A percentile compares a stretch with the other conserved stretches of the same genome.
These are phyloP conservation scores for Cheilosia vernalis DNA, from an alignment of 2,888 invertebrate genomes.

Conservation along the genomic window DNA sequence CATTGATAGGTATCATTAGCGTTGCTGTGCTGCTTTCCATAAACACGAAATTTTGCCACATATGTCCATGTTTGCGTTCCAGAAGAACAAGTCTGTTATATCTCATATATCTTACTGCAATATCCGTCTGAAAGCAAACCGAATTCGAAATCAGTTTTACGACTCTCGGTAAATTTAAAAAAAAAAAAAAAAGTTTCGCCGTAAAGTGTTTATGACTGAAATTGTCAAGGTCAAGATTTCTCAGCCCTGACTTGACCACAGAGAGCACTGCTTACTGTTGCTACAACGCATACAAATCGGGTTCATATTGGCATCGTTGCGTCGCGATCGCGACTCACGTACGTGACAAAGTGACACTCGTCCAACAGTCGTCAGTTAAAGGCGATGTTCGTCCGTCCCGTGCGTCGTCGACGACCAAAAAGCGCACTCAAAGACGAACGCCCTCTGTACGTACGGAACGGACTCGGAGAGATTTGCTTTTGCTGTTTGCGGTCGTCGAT, in stretches of 20 bases:
- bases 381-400: conserved; percentile 9
- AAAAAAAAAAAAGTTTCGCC: conserved; percentile 30
- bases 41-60: conserved; percentile 1
- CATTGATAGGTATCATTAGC: conserved; percentile 55
- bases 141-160: conserved; percentile 31
- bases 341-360: conserved; percentile 58
- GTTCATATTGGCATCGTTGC: conserved; percentile 18
- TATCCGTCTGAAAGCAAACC: not conserved
- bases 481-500: conserved; percentile 63
- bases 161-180: conserved; percentile 37
- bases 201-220: conserved; percentile 51
- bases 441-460: conserved; percentile 38
- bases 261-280: conserved; percentile 4
- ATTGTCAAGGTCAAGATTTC: conserved; percentile 74
- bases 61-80: conserved; percentile 12
- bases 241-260: conserved; percentile 46
- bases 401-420: conserved; percentile 18
- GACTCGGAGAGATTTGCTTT: conserved; percentile 47
- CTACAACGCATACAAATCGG: conserved; percentile 50
- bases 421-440: conserved; percentile 55
- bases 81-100: conserved; percentile 41
- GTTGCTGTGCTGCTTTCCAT: conserved; percentile 20
- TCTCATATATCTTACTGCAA: not conserved
- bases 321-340: conserved; percentile 50
- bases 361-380: conserved; percentile 47